Evolutionary conservation across 2,797 vertebrate genomes (phyloP), one percentile per base, ranked within the genome.

Genomic region (Parambassis ranga): DNA sequence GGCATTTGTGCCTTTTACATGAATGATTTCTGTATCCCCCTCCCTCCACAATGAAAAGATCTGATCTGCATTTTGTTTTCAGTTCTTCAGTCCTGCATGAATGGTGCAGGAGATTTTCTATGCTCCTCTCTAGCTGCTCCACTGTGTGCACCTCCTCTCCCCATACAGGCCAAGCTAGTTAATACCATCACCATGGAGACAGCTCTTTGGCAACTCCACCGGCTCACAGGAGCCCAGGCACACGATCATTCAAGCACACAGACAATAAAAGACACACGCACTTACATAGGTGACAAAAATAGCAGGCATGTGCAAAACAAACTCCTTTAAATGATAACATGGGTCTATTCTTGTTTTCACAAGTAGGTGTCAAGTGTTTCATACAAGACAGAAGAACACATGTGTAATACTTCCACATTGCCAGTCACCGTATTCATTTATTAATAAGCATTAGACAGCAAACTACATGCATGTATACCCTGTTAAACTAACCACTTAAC

Each of bases 121-220:
- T 76, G 70, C 65, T 67, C 49, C 37, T 62, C 65, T 82, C 56
- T 71, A 46, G 67, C 67, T 83, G 70, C 75, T 83, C 33, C 58
- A 70, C 77, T 62, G 78, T 68, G 62, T 71, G 65, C 65, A 85
- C 81, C 80, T 78, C 87, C 73, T 85, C 57, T 74, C 71, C 73
- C 70, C 65, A 71, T 74, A 64, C 80, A 70, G 79, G 75, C 80
- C 82, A 82, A 84, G 55, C 85, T 78, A 80, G 85, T 88, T 90
- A 90, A 88, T 87, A 85, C 83, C 57, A 84, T 91, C 88, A 86
- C 90, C 89, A 92, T 91, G 87, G 89, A 88, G 87, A 91, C 88
- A 75, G 87, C 83, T 81, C 84, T 82, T 79, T 79, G 82, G 87
- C 86, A 89, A 85, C 85, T 81, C 66, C 49, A 65, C 65, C 6